Conservation (phyloP, 1,140 invertebrate genomes). For the Tetraneura akinire region DNA sequence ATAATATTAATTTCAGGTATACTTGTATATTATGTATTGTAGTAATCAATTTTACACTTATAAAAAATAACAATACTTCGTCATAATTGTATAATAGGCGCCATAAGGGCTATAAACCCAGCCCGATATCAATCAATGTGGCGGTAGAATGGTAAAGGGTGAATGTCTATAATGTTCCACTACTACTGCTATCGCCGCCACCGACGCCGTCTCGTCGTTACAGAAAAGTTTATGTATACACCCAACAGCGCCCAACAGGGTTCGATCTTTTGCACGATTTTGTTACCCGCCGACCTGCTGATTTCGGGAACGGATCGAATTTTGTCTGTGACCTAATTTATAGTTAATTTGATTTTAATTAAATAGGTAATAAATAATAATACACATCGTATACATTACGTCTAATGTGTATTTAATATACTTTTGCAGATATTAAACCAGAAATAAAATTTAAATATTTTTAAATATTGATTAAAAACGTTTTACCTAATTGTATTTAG, state of each 20-base stretch:
- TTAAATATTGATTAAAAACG: no score
- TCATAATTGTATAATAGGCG: conserved; percentile 38
- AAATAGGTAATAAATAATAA: no score
- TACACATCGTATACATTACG: no score
- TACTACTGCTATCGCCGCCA: background rate
- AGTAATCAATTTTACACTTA: no score
- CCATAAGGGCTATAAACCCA: conserved; percentile 34
- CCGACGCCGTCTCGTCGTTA: background rate
- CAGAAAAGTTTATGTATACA: background rate
- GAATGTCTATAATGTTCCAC: background rate
- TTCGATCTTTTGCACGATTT: background rate
- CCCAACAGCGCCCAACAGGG: no score
- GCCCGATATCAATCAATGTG: conserved; percentile 35
- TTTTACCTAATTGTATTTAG: no score
- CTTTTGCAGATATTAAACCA: no score
- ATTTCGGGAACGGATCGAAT: background rate
- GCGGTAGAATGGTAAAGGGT: background rate
- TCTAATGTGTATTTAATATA: no score
- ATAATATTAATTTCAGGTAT: background rate
- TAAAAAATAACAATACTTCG: background rate
- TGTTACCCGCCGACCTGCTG: background rate
- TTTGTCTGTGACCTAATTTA: background rate
- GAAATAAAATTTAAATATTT: no score
- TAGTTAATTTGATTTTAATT: no score
- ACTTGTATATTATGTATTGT: no score